These are phyloP conservation scores for Calypte anna DNA, from an alignment of 2,113 vertebrate genomes.

Conservation along the genomic window DNA sequence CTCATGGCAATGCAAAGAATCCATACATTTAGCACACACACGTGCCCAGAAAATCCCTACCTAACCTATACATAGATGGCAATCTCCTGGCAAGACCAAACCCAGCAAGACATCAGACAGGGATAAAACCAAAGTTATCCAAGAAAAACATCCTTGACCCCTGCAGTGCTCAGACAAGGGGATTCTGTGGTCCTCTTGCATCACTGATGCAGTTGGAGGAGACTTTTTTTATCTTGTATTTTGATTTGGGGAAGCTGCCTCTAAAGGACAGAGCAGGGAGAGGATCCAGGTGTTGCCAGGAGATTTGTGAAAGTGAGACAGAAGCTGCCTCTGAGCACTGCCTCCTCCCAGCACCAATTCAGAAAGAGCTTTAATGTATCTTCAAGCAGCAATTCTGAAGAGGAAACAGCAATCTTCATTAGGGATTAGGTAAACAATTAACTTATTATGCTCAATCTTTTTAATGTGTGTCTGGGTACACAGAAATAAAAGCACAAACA, in stretches of 20 bases:
- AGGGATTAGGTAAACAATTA: constrained; percentile 61
- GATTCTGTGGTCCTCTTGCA: not conserved
- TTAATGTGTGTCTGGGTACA: constrained; percentile 32
- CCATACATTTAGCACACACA: not conserved
- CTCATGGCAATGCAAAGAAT: too few relatives aligned
- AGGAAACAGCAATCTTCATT: constrained; percentile 63
- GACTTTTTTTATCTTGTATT: not conserved
- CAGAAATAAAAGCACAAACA: constrained; percentile 30
- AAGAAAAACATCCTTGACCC: not conserved
- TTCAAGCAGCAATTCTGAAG: constrained; percentile 42
- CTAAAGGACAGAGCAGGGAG: not conserved
- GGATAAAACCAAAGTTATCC: not conserved
- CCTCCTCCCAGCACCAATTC: not conserved
- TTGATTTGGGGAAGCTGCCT: not conserved
- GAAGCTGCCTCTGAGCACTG: not conserved
- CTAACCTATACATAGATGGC: rapidly evolving
- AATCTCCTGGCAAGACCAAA: not conserved
- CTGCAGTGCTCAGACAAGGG: not conserved
- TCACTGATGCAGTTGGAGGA: not conserved
- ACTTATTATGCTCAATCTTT: constrained; percentile 54
- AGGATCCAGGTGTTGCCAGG: rapidly evolving
- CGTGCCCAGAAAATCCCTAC: not conserved
- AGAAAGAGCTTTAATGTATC: not conserved
- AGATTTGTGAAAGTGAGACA: rapidly evolving
- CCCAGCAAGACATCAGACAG: not conserved